A percentile compares a stretch with the other conserved stretches of the same genome.
Conservation (phyloP, 2,797 vertebrate species). For the Sandelia bainsii region DNA sequence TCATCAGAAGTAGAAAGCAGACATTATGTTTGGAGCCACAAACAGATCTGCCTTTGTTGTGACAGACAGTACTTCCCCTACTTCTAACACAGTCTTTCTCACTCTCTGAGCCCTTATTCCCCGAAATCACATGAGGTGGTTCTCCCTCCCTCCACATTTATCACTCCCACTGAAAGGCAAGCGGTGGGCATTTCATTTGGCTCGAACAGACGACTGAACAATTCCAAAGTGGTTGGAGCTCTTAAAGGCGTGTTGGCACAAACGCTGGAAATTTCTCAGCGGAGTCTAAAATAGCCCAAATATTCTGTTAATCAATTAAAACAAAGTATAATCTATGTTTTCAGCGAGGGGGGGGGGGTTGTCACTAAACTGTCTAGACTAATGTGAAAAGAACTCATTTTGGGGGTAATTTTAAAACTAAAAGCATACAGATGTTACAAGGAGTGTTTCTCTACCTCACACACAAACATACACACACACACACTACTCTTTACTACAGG, state of each 20-base stretch:
- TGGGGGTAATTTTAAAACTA: too few relatives aligned
- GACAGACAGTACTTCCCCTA: not conserved
- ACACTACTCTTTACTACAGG: too few relatives aligned
- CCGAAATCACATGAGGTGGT: conserved; percentile 37
- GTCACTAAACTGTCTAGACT: too few relatives aligned
- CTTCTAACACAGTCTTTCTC: not conserved
- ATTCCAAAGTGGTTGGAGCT: not conserved
- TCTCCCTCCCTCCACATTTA: not conserved
- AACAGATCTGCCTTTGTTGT: not conserved
- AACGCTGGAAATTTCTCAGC: not conserved
- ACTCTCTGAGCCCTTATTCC: conserved; percentile 23
- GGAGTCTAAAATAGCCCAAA: not conserved
- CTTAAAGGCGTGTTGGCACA: not conserved
- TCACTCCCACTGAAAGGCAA: not conserved
- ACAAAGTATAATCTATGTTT: too few relatives aligned
- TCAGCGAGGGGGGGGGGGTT: too few relatives aligned
- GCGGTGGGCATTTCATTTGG: not conserved
- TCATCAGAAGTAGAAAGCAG: not conserved
- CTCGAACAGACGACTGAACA: not conserved
- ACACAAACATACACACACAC: too few relatives aligned
- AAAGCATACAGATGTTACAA: too few relatives aligned
- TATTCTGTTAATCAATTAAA: too few relatives aligned
- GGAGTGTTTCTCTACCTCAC: too few relatives aligned
- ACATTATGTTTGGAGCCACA: not conserved
- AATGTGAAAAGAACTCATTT: too few relatives aligned